Conservation (phyloP, 1,140 invertebrate species). For the Drosophila subobscura region DNA sequence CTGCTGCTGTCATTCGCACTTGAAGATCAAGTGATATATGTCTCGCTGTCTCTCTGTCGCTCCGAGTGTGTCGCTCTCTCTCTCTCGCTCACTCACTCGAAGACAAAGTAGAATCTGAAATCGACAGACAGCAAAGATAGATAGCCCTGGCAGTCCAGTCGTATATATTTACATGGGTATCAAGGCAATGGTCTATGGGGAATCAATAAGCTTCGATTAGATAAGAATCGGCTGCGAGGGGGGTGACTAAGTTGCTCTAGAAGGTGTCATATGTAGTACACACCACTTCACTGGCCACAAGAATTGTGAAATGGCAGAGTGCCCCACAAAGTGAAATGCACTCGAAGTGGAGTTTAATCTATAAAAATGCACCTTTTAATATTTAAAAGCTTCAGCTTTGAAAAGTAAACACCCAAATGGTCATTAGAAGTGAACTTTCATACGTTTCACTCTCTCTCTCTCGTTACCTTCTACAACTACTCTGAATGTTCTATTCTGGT, state of each 20-base stretch:
- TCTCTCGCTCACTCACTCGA: conserved; percentile 6
- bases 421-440: conserved; percentile 1
- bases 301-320: conserved; percentile 24
- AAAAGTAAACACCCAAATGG: not conserved
- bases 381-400: not conserved
- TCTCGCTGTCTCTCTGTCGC: conserved; percentile 12
- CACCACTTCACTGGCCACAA: conserved; percentile 18
- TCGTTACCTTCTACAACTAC: no score
- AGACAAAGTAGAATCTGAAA: conserved; percentile 35
- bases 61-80: not conserved
- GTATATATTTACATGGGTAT: conserved; percentile 50
- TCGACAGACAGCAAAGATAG: not conserved
- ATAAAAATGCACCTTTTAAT: not conserved
- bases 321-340: conserved; percentile 15
- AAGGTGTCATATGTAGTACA: conserved; percentile 34
- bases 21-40: conserved; percentile 65
- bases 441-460: not conserved
- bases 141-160: conserved; percentile 32
- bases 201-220: conserved; percentile 52
- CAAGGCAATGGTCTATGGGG: conserved; percentile 43
- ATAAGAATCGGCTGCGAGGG: conserved; percentile 36
- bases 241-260: conserved; percentile 11
- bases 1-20: conserved; percentile 70
- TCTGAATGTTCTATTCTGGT: no score
- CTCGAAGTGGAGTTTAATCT: not conserved